These are phyloP conservation scores for Dromas ardeola DNA, from an alignment of 2,113 vertebrate genomes.

Conservation along the genomic window DNA sequence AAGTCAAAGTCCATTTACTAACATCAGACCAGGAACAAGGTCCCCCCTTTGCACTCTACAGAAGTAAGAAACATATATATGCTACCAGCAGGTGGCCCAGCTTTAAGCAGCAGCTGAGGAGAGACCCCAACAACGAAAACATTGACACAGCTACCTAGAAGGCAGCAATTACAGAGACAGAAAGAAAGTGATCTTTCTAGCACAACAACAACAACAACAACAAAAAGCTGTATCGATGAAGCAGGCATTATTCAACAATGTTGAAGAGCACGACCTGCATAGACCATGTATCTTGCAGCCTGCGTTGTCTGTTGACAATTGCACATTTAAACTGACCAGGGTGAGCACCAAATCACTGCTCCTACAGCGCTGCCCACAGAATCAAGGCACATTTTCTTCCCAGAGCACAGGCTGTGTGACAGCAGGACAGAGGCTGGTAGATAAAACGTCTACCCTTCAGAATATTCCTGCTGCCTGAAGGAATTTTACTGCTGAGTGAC, in stretches of 20 bases:
- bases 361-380: background rate
- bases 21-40: background rate
- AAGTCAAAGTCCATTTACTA: background rate
- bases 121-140: background rate
- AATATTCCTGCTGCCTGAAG: background rate
- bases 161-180: background rate
- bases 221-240: background rate
- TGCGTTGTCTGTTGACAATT: background rate
- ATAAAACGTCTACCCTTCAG: background rate
- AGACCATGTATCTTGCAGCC: accelerated
- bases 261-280: background rate
- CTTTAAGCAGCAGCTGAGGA: background rate
- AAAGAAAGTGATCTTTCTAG: background rate
- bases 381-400: background rate
- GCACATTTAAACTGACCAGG: background rate
- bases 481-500: background rate
- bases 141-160: background rate
- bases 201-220: background rate
- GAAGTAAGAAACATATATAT: background rate
- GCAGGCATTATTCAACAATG: background rate
- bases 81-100: background rate
- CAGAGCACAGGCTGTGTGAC: accelerated
- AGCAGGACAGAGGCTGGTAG: background rate
- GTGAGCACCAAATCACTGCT: background rate
- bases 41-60: background rate